A percentile compares a stretch with the other conserved stretches of the same genome.
phyloP scores from a whole-genome alignment of 2,888 invertebrate species.

The Pteria penguin region DNA sequence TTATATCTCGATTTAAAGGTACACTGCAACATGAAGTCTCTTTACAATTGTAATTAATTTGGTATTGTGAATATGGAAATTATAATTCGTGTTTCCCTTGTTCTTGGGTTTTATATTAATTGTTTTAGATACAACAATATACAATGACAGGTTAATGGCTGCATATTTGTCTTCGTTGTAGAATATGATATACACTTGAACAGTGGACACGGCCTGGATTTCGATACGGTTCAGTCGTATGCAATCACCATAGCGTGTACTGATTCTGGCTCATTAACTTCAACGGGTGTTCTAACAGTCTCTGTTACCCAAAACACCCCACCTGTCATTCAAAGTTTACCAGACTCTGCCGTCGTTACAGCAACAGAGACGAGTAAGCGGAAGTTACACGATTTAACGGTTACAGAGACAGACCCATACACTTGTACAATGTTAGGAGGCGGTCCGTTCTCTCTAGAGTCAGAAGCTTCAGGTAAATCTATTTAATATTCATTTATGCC shows the following conservation, averaged over 20 bases:
- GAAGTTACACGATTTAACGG: slow-evolving; percentile 12
- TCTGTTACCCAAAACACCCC: slow-evolving; percentile 24
- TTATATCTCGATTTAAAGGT: no score
- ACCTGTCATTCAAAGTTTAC: slow-evolving; percentile 27
- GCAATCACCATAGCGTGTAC: slow-evolving; percentile 23
- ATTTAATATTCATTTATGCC: no score
- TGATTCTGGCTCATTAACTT: slow-evolving; percentile 6
- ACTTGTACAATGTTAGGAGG: slow-evolving; percentile 11
- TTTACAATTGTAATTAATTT: no score
- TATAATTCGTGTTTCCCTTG: no score
- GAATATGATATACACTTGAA: slow-evolving; percentile 4
- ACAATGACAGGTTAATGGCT: no score
- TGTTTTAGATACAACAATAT: no score
- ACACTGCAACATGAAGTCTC: no score
- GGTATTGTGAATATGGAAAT: no score
- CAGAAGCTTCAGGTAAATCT: background rate
- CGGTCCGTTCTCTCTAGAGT: slow-evolving; percentile 18
- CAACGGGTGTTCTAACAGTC: slow-evolving; percentile 20
- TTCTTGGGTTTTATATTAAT: no score
- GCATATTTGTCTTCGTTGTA: no score
- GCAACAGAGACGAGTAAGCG: slow-evolving; percentile 6
- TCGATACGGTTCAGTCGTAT: background rate
- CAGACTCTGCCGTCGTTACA: slow-evolving; percentile 2
- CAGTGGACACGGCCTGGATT: slow-evolving; percentile 17
- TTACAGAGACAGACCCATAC: slow-evolving; percentile 29